Evolutionary conservation across 2,113 vertebrate species (phyloP), one percentile per base, ranked within the genome.

Genomic region (Craseonycteris thonglongyai): DNA sequence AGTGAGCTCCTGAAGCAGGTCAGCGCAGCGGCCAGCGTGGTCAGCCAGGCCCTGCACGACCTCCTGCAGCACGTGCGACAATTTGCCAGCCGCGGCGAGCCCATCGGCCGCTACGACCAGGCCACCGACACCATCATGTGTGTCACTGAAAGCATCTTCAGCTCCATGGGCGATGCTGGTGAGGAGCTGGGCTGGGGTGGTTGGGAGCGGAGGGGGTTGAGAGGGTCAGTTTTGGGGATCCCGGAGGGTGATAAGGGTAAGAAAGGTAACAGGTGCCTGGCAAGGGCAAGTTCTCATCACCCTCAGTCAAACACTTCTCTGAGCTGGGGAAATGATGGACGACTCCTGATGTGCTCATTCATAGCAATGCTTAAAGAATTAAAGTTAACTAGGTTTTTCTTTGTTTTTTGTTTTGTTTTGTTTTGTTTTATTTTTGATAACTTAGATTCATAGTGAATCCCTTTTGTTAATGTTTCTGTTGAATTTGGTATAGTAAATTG

Each of bases 121-220:
- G 99, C 99, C 95, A 99, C 99, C 0, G 99, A 99, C 97, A 99
- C 99, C 7, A 99, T 99, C 98, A 99, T 99, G 99, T 99, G 99
- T 0, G 99, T 99, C 97, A 99, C 99, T 0, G 99, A 99, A 96
- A 99, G 99, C 97, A 99, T 99, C 98, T 99, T 99, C 98, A 99
- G 99, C 59, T 99, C 99, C 16, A 99, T 99, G 99, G 99, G 99
- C 0, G 99, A 99, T n/a, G 99, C 99, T 18, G 99, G 99, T 99
- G 94, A 99, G 99, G 94, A 38, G 16, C 35, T 61, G 3, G 30
- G 0, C 4, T 3, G 22, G 0, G 85, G n/a, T n/a, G n/a, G n/a
- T n/a, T n/a, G n/a, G n/a, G n/a, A n/a, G n/a, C n/a, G 75, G 56
- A 0, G 15, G 33, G 24, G 2, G 24, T 15, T 2, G 0, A 12